These are phyloP conservation scores for Laupala kohalensis DNA, from an alignment of 1,140 invertebrate genomes.

Conservation along the genomic window DNA sequence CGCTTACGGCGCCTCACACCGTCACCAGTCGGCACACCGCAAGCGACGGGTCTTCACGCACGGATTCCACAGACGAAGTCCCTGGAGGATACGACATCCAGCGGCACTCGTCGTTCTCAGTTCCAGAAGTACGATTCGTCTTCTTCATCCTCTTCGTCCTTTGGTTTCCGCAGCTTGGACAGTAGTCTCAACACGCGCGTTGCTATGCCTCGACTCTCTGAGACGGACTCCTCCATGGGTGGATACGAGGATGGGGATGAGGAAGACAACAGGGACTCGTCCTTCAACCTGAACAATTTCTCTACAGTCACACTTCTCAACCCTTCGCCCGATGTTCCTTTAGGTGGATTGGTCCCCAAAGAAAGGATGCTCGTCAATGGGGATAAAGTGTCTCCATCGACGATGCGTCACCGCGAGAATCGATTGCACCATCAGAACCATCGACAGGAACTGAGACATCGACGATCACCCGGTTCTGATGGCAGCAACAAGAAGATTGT, in stretches of 20 bases:
- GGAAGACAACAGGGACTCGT: constrained; percentile 29
- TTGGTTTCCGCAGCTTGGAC: constrained; percentile 42
- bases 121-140: constrained; percentile 41
- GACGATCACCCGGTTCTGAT: constrained; percentile 32
- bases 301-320: constrained; percentile 18
- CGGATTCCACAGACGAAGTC: constrained; percentile 39
- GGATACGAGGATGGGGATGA: constrained; percentile 42
- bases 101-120: constrained; percentile 29
- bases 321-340: constrained; percentile 16
- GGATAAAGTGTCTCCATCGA: constrained; percentile 31
- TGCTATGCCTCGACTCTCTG: constrained; percentile 37
- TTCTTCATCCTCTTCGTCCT: constrained; percentile 39
- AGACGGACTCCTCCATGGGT: constrained; percentile 42
- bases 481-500: constrained; percentile 29
- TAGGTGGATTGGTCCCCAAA: constrained; percentile 4
- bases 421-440: constrained; percentile 19
- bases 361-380: constrained; percentile 10
- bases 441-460: constrained; percentile 14
- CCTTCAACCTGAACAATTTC: constrained; percentile 16
- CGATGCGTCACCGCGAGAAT: constrained; percentile 17
- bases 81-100: constrained; percentile 33
- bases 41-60: constrained; percentile 13
- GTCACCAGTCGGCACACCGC: constrained; percentile 18
- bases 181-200: constrained; percentile 27
- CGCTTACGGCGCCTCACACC: constrained; percentile 17